Percentiles rank a stretch among this genome's conserved stretches.
These are phyloP conservation scores for Drosophila mettleri DNA, from an alignment of 2,888 invertebrate genomes.

Conservation along the genomic window DNA sequence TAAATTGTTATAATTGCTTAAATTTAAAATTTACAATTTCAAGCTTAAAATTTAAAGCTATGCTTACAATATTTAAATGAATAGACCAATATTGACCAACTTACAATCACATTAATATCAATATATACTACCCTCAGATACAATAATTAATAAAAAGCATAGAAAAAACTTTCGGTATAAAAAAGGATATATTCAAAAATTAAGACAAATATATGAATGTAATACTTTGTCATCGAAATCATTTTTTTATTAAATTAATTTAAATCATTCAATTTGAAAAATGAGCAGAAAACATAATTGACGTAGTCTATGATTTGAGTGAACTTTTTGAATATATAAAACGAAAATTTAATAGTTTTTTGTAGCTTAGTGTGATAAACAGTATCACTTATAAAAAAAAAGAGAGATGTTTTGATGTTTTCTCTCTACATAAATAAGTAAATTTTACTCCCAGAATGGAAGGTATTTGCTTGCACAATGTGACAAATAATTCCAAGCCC, in stretches of 20 bases:
- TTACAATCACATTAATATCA: background rate
- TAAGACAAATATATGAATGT: background rate
- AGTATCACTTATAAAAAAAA: background rate
- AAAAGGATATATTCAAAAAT: background rate
- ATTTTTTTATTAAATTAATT: background rate
- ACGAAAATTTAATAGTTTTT: background rate
- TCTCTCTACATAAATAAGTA: conserved; percentile 8
- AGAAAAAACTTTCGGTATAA: background rate
- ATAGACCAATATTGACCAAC: conserved; percentile 12
- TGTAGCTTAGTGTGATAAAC: background rate
- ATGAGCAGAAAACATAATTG: background rate
- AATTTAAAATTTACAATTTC: conserved; percentile 42
- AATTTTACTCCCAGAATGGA: conserved; percentile 82
- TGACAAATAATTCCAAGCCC: conserved; percentile 29
- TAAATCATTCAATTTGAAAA: background rate
- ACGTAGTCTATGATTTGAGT: background rate
- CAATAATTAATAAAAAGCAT: background rate
- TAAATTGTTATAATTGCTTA: conserved; percentile 61
- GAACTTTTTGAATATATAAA: background rate
- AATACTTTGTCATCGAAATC: background rate
- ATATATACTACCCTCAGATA: background rate
- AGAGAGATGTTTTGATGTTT: background rate
- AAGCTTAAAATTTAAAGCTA: conserved; percentile 19
- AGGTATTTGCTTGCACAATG: conserved; percentile 61
- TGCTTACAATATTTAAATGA: conserved; percentile 27